phyloP scores from a whole-genome alignment of 2,797 vertebrate species.

The Melanogrammus aeglefinus region DNA sequence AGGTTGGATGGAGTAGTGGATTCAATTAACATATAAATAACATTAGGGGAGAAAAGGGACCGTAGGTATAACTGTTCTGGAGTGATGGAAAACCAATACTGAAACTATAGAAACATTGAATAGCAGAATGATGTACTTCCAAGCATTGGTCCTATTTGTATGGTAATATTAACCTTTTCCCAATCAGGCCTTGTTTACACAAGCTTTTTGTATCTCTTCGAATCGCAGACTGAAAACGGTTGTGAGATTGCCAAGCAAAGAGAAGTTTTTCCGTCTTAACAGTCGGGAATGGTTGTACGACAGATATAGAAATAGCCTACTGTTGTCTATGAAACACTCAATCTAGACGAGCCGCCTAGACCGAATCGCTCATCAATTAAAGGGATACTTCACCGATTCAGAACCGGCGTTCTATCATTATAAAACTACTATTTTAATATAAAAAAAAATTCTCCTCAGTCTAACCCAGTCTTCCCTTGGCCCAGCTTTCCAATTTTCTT shows the following conservation, averaged over 20 bases:
- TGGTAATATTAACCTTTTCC: not conserved
- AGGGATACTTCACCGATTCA: too few relatives aligned
- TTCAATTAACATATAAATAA: not conserved
- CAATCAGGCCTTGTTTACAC: not conserved
- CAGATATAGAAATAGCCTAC: not conserved
- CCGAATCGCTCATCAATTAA: too few relatives aligned
- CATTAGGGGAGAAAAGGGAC: not conserved
- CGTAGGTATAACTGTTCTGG: not conserved
- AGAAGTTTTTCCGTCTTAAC: not conserved
- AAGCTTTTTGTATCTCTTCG: not conserved
- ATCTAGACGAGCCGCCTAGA: not conserved
- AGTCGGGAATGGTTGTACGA: not conserved
- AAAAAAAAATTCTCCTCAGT: too few relatives aligned
- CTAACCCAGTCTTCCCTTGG: too few relatives aligned
- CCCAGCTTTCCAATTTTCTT: too few relatives aligned
- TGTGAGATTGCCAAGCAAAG: not conserved
- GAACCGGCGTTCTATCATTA: too few relatives aligned
- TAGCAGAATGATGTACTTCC: not conserved
- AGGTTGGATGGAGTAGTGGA: slow-evolving; percentile 6
- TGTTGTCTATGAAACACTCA: not conserved
- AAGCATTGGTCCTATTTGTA: not conserved
- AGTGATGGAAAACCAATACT: not conserved
- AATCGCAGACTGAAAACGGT: not conserved
- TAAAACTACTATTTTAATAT: too few relatives aligned
- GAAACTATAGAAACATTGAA: not conserved